phyloP scores from a whole-genome alignment of 1,140 invertebrate genomes.

The Drusus annulatus region DNA sequence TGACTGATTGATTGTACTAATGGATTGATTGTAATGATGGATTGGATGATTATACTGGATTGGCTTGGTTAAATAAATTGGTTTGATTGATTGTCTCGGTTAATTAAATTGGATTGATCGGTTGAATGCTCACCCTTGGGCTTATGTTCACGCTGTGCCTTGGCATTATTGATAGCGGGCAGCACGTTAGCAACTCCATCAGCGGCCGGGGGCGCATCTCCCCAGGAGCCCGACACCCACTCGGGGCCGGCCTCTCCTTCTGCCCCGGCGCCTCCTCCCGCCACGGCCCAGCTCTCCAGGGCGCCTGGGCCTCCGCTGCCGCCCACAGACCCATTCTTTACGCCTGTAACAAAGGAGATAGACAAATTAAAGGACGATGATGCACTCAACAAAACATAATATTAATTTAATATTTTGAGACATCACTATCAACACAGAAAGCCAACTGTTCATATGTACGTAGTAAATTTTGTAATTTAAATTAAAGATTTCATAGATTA shows the following conservation, averaged over 20 bases:
- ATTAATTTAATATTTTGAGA: too few relatives aligned
- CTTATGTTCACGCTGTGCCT: slow-evolving; percentile 54
- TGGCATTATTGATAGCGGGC: slow-evolving; percentile 38
- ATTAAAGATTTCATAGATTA: too few relatives aligned
- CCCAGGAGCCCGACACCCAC: slow-evolving; percentile 61
- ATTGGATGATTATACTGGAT: too few relatives aligned
- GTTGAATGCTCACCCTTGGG: slow-evolving; percentile 29
- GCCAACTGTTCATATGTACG: too few relatives aligned
- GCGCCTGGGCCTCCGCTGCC: background rate
- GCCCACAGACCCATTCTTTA: slow-evolving; percentile 44
- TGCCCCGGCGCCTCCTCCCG: slow-evolving; percentile 1
- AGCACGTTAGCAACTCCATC: slow-evolving; percentile 45
- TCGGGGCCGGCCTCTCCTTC: background rate
- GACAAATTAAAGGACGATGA: slow-evolving; percentile 6
- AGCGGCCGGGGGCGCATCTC: slow-evolving; percentile 56
- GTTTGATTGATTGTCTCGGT: too few relatives aligned
- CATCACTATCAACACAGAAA: too few relatives aligned
- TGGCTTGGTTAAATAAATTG: too few relatives aligned
- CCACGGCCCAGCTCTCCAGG: slow-evolving; percentile 1
- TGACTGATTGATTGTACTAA: too few relatives aligned
- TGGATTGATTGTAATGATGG: too few relatives aligned
- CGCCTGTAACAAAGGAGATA: slow-evolving; percentile 41
- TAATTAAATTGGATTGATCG: too few relatives aligned
- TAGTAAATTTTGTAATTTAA: too few relatives aligned
- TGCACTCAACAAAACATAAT: background rate